Base-by-base conservation (phyloP, 1,140 invertebrate species). In the Himalopsyche phryganea region DNA sequence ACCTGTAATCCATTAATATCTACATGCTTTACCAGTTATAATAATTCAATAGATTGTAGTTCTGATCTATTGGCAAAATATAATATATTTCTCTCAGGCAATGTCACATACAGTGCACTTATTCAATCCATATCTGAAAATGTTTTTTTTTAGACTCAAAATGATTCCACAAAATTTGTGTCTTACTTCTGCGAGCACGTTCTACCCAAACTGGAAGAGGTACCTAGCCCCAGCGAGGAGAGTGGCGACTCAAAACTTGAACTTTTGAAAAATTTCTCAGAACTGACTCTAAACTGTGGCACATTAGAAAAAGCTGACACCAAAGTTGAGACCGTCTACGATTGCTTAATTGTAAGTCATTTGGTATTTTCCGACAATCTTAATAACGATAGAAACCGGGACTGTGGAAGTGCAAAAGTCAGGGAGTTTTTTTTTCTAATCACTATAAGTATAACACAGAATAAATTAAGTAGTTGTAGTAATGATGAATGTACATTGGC, bases 111-210 rank as follows among this genome's bases (percentile, higher is more conserved):
- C n/a, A n/a, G n/a, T n/a, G n/a, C n/a, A n/a, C n/a, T n/a, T n/a
- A n/a, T n/a, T n/a, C n/a, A n/a, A n/a, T n/a, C n/a, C n/a, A n/a
- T n/a, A n/a, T n/a, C n/a, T n/a, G n/a, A n/a, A n/a, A n/a, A n/a
- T n/a, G n/a, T n/a, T n/a, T n/a, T 58, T 69, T 81, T 82, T 46
- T 76, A 95, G 91, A 83, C 88, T 56, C 91, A 92, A 75, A 87
- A 94, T 9, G 86, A 91, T 72, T 94, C 94, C 0, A 90, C 87
- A 19, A 83, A 84, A 65, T 96, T 94, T 77, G 84, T 96, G 9
- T 81, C 81, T 5, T 94, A 94, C 67, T 88, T 95, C 67, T 94
- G 91, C 77, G 84, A 91, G 40, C 83, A 92, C 81, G 85, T 96
- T 32, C 70, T 96, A 50, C 86, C 89, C 45, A 75, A 78, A 49